phyloP scores from a whole-genome alignment of 2,888 invertebrate genomes.

The Dolomedes plantarius region DNA sequence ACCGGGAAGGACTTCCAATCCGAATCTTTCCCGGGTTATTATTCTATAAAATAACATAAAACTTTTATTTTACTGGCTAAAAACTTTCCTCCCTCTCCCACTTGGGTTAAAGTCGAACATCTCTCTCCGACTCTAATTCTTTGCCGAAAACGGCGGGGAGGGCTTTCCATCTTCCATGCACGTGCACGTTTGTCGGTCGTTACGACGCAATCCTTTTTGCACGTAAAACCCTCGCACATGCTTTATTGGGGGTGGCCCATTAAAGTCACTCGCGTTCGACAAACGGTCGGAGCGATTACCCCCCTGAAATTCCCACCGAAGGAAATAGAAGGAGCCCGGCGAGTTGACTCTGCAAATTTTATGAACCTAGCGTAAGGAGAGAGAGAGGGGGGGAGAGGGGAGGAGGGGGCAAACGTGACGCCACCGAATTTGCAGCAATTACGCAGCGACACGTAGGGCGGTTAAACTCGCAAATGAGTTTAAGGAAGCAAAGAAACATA shows the following conservation, averaged over 20 bases:
- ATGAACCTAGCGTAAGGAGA: conserved; percentile 35
- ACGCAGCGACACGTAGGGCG: conserved; percentile 50
- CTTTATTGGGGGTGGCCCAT: conserved; percentile 64
- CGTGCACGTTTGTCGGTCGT: conserved; percentile 53
- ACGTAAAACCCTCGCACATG: conserved; percentile 43
- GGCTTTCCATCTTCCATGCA: conserved; percentile 48
- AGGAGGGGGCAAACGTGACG: conserved; percentile 50
- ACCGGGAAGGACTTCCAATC: background rate
- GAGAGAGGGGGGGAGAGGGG: background rate
- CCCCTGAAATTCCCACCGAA: background rate
- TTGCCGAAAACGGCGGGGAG: background rate
- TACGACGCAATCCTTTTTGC: conserved; percentile 49
- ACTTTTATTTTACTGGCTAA: conserved; percentile 67
- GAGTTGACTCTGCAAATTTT: conserved; percentile 70
- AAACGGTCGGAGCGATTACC: conserved; percentile 61
- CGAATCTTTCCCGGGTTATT: background rate
- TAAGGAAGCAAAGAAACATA: conserved; percentile 52
- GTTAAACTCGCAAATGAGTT: conserved; percentile 51
- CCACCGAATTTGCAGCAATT: conserved; percentile 62
- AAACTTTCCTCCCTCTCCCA: conserved; percentile 25
- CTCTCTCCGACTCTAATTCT: conserved; percentile 41
- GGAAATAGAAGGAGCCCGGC: conserved; percentile 21
- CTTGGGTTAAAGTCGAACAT: background rate
- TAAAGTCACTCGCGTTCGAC: conserved; percentile 33
- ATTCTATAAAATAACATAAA: conserved; percentile 42